Base-by-base conservation (phyloP, 2,888 invertebrate genomes). In the Abrostola tripartita region DNA sequence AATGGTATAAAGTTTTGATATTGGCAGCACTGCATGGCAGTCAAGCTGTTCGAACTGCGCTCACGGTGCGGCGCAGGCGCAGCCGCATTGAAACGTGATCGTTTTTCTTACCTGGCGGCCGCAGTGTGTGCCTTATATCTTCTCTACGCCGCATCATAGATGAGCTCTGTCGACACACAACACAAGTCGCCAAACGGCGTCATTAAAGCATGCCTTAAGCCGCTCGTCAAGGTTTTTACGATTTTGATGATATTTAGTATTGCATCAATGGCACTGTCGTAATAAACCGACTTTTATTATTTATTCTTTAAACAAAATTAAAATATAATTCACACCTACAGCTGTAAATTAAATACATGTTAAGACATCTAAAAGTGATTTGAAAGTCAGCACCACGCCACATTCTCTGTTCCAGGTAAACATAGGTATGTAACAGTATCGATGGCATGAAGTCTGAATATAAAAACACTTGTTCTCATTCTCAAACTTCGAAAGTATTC, bases 51-150 rank as follows among this genome's bases (percentile, higher is more conserved):
- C 64, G 64, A 49, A 44, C 35, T 61, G 52, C 56, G 55, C 51
- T 62, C 42, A 41, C 65, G 69, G 56, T 51, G 57, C 38, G 65
- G 65, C 79, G 81, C 75, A 61, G 52, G 77, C 84, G 83, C 82
- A 81, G 81, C 76, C 79, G 71, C 78, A 74, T 73, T 76, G 84
- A 87, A 88, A 88, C 86, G 85, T 88, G 88, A 89, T 87, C 84
- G 81, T 79, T 85, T 85, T 85, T 84, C 86, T 83, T 85, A 85
- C 85, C 85, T 85, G 82, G 65, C 73, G 63, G 65, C 62, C 75
- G 71, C 60, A 61, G 67, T 65, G 74, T 69, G 69, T 74, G 74
- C 76, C 77, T 75, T 79, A 66, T 77, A 61, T 57, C 35, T 65
- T 47, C 51, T 68, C 77, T 77, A 67, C 61, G 52, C 50, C 56